A percentile compares a stretch with the other conserved stretches of the same genome.
phyloP scores from a whole-genome alignment of 2,888 invertebrate species.

The Blomia tropicalis region DNA sequence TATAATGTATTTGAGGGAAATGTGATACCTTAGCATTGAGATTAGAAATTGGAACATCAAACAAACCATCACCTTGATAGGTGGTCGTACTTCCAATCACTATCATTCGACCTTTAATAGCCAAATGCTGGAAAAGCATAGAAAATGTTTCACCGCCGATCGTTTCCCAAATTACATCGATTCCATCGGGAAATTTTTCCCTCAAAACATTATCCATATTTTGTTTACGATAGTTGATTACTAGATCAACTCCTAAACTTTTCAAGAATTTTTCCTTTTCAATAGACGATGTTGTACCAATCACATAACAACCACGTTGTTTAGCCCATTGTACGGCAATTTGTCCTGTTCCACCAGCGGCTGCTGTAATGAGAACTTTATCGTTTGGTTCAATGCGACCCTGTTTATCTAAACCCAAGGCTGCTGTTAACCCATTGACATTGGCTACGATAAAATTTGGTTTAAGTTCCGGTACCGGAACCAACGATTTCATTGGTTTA shows the following conservation, averaged over 20 bases:
- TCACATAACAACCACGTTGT: conserved; percentile 28
- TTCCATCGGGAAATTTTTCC: conserved; percentile 21
- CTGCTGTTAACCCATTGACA: conserved; percentile 32
- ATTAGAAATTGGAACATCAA: conserved; percentile 3
- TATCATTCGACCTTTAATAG: conserved; percentile 34
- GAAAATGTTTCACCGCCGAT: conserved; percentile 27
- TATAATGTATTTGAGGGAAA: not conserved
- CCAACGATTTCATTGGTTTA: conserved; percentile 31
- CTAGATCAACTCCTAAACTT: conserved; percentile 16
- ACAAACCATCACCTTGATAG: conserved; percentile 29
- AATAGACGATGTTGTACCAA: conserved; percentile 27
- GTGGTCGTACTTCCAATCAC: conserved; percentile 35
- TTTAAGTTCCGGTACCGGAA: conserved; percentile 23
- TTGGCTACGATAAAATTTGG: conserved; percentile 24
- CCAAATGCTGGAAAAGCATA: conserved; percentile 30
- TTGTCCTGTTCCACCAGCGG: conserved; percentile 28
- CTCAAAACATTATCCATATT: conserved; percentile 15
- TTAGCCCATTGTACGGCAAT: conserved; percentile 29
- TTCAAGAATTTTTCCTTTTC: conserved; percentile 26
- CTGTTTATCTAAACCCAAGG: conserved; percentile 33
- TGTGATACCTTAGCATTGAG: not conserved
- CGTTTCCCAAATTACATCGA: conserved; percentile 30
- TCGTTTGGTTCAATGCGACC: conserved; percentile 24
- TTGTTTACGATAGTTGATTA: conserved; percentile 15
- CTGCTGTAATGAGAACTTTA: conserved; percentile 28